Percentiles rank a stretch among this genome's conserved stretches.
Conservation (phyloP, 2,797 vertebrate species). For the Chelon labrosus region DNA sequence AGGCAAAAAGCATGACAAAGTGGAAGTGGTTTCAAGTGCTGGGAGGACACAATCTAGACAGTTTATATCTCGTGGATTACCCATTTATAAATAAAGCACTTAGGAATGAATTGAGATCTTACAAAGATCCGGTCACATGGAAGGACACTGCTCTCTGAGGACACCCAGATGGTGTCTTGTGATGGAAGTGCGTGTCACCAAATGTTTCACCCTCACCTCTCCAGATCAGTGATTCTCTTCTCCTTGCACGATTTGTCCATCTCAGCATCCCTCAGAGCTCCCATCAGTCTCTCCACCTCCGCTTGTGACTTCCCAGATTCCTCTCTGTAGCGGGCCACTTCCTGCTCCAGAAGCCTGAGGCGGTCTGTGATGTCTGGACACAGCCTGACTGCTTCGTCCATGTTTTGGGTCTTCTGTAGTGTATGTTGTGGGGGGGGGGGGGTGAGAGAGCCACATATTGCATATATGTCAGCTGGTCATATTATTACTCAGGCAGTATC, state of each 20-base stretch:
- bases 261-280: constrained; percentile 93
- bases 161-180: constrained; percentile 54
- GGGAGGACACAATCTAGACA: constrained; percentile 70
- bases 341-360: constrained; percentile 93
- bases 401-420: constrained; percentile 81
- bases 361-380: constrained; percentile 92
- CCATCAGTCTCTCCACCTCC: constrained; percentile 93
- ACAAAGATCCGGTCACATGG: constrained; percentile 51
- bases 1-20: constrained; percentile 57
- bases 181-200: constrained; percentile 17
- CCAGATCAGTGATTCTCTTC: constrained; percentile 93
- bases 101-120: constrained; percentile 62
- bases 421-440: neutral
- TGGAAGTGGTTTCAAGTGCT: constrained; percentile 74
- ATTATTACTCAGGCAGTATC: neutral
- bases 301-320: constrained; percentile 93
- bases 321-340: constrained; percentile 92
- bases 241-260: constrained; percentile 93
- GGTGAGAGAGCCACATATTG: constrained; percentile 4
- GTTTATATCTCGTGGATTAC: constrained; percentile 76
- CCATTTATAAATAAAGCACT: constrained; percentile 78
- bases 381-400: constrained; percentile 88
- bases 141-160: constrained; percentile 41
- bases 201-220: constrained; percentile 87
- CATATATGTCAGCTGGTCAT: neutral